Evolutionary conservation across 1,140 invertebrate species (phyloP), one percentile per base, ranked within the genome.

Genomic region (Drosophila sproati): DNA sequence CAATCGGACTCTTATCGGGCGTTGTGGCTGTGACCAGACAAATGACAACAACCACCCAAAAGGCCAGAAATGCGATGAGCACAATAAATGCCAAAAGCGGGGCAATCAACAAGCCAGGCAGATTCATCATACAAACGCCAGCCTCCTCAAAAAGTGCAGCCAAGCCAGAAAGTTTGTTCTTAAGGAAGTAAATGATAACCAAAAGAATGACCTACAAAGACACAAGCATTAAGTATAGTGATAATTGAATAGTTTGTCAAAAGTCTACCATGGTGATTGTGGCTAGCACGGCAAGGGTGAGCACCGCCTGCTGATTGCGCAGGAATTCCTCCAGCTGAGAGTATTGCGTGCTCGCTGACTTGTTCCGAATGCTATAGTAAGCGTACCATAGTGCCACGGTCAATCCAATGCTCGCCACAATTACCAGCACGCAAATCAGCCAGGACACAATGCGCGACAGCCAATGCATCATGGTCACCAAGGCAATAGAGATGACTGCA

Each of bases 381-480:
- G 97, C 97, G 93, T 96, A 97, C 98, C 98, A 99, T 10, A 98
- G 92, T 43, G 97, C 94, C 29, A 91, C 95, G 51, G 97, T 98
- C 10, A 96, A 96, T 74, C 93, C 96, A 66, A 97, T 93, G 87
- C 96, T 96, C 39, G 95, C 94, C 50, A 98, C 92, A 55, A 95
- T 95, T 5, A 97, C 96, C 51, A 97, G 92, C 59, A 96, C 94
- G 94, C 98, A 96, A 73, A 98, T 96, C 57, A 98, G 95, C 95
- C 96, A 98, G 8, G 97, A 97, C 1, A 98, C 96, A 34, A 98
- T 86, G 61, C 94, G 94, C 1, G 97, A 97, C 69, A 98, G 85
- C 90, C 96, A 96, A 92, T 98, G 96, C 78, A 98, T 95, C 72
- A 98, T 94, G 50, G 96, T 95, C 10, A 98, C 96, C 94, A 97